These are phyloP conservation scores for Embidobia sp. DNA, from an alignment of 2,888 invertebrate species.

Conservation along the genomic window DNA sequence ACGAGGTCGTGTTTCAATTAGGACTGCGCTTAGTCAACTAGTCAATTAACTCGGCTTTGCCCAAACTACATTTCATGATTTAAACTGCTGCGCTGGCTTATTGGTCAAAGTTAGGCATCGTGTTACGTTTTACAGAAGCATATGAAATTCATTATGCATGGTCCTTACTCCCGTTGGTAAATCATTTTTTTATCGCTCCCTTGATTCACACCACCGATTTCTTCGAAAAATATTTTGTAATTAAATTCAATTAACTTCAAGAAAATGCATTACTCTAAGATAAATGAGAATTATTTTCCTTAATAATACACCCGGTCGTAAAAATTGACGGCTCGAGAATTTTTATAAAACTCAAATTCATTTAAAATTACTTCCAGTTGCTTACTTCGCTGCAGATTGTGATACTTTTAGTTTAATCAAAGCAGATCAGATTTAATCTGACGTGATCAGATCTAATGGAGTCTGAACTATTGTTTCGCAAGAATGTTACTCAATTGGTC, in stretches of 20 bases:
- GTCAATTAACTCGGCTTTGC: constrained; percentile 63
- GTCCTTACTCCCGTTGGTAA: too few relatives aligned
- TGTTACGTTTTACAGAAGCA: constrained; percentile 53
- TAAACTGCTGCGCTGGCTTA: constrained; percentile 63
- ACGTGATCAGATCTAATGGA: constrained; percentile 57
- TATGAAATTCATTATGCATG: constrained; percentile 53
- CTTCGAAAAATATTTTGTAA: too few relatives aligned
- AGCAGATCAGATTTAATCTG: constrained; percentile 58
- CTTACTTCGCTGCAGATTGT: constrained; percentile 32
- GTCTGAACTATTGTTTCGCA: constrained; percentile 62
- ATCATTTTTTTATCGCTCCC: too few relatives aligned
- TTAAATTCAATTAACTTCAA: too few relatives aligned
- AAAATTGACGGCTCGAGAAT: not conserved
- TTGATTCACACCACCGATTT: too few relatives aligned
- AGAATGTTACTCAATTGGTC: constrained; percentile 60
- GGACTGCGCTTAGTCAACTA: constrained; percentile 64
- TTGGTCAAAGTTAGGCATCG: constrained; percentile 57
- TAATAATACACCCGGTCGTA: too few relatives aligned
- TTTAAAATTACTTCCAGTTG: constrained; percentile 47
- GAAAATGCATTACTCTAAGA: too few relatives aligned
- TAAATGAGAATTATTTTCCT: too few relatives aligned
- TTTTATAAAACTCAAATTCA: constrained; percentile 2
- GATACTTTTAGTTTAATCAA: constrained; percentile 51
- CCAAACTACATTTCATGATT: constrained; percentile 63
- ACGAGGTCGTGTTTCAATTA: constrained; percentile 64